phyloP scores from a whole-genome alignment of 1,140 invertebrate species.

The Belonocnema kinseyi region DNA sequence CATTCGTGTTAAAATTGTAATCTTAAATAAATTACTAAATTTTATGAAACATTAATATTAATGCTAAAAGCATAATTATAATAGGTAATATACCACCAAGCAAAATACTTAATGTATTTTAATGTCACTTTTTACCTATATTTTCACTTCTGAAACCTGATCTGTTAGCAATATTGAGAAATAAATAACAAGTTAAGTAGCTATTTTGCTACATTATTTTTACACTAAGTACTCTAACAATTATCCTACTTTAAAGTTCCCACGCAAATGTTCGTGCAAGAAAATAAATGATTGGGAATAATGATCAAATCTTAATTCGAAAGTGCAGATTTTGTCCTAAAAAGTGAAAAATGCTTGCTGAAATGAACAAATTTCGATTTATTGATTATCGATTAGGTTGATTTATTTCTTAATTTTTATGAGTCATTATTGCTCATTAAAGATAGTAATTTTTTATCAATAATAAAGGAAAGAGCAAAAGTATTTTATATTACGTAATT shows the following conservation, averaged over 20 bases:
- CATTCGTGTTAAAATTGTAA: not conserved
- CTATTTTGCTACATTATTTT: constrained; percentile 12
- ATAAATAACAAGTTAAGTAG: not conserved
- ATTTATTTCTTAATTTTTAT: too few relatives aligned
- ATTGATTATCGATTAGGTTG: too few relatives aligned
- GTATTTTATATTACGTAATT: too few relatives aligned
- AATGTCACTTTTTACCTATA: not conserved
- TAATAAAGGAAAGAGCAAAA: too few relatives aligned
- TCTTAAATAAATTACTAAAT: too few relatives aligned
- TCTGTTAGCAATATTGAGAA: not conserved
- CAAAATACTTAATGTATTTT: too few relatives aligned
- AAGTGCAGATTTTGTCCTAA: not conserved
- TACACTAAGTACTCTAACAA: constrained; percentile 5
- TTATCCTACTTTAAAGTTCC: not conserved
- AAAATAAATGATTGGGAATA: not conserved
- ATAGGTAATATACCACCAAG: too few relatives aligned
- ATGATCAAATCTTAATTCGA: constrained; percentile 4
- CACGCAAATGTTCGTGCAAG: constrained; percentile 6
- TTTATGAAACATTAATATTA: too few relatives aligned
- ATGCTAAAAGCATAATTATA: too few relatives aligned
- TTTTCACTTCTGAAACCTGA: not conserved
- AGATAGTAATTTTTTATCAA: too few relatives aligned
- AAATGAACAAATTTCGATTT: not conserved
- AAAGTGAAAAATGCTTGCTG: not conserved
- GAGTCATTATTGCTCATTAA: too few relatives aligned